Base-by-base conservation (phyloP, 2,113 vertebrate genomes). In the Sinocyclocheilus anophthalmus region DNA sequence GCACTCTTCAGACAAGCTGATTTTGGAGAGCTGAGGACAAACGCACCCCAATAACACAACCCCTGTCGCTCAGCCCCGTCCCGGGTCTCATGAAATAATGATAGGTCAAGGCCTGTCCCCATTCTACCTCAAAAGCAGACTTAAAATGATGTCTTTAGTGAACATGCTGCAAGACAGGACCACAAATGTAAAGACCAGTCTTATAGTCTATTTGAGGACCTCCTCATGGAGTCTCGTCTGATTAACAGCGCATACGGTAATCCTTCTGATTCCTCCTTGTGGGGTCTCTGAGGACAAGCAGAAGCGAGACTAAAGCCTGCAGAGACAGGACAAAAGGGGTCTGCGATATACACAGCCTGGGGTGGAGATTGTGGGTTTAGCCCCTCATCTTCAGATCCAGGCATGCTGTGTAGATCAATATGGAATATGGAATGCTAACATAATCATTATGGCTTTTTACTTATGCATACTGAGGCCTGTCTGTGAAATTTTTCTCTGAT, bases 1-100 rank as follows among this genome's bases (percentile, higher is more conserved):
- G 83, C 88, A 87, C 85, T 89, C 83, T 87, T 82, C 63, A 81
- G 78, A 84, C 85, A 84, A 88, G 85, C 82, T 87, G 88, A 76
- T 87, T 81, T 72, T 78, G 83, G 50, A 76, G 73, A 85, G 72
- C 67, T 81, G 24, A 82, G 83, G 88, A 89, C 83, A 87, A 81
- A 30, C 14, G 6, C 39, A 65, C 48, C 39, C 63, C 79, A 72
- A 85, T 85, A 72, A 22, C 63, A 53, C 72, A 89, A 77, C 22
- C 24, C 77, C 70, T 48, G 24, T 78, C 84, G 8, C 57, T 61
- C 57, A 61, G 57, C 22, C 67, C 57, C n/a, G 2, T 73, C 80
- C 59, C 33, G n/a, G 50, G 50, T 26, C 37, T 72, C 45, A 85
- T 89, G 7, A 89, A 89, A 89, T 72, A 78, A 69, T 75, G 26